Evolutionary conservation across 2,113 vertebrate species (phyloP).

Genomic region (Terrapene triunguis): DNA sequence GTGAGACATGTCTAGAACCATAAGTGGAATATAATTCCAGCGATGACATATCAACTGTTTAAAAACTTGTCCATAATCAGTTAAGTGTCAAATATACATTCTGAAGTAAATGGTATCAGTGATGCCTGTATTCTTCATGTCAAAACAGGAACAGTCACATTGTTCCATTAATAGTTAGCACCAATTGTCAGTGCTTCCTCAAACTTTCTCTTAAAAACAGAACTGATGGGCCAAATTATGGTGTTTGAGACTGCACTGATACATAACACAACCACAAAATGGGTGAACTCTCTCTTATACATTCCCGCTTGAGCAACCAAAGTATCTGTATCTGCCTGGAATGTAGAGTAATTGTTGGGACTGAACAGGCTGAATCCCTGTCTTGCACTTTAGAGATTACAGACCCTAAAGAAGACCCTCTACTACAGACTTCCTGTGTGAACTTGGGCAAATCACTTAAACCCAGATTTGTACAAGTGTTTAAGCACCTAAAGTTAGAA

Average conservation of each 20-base stretch:
- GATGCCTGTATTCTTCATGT: not conserved
- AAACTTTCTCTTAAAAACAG: not conserved
- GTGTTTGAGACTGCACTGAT: not conserved
- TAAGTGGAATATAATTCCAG: conserved; percentile 10
- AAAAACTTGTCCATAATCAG: not conserved
- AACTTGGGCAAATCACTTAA: not conserved
- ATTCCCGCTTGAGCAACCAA: rapidly evolving
- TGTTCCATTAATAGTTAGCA: not conserved
- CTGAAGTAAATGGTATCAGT: not conserved
- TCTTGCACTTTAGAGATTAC: not conserved
- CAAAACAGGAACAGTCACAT: not conserved
- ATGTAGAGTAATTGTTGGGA: not conserved
- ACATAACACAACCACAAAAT: not conserved
- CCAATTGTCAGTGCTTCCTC: not conserved
- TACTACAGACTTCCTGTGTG: not conserved
- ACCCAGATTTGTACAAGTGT: not conserved
- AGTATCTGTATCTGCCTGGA: not conserved
- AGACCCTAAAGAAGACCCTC: not conserved
- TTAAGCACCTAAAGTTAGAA: not conserved
- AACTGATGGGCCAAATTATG: not conserved
- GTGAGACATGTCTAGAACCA: not conserved
- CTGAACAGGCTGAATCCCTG: not conserved
- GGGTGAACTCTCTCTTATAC: not conserved
- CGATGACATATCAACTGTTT: not conserved
- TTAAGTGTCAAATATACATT: not conserved